Base-by-base conservation (phyloP, 2,888 invertebrate genomes). In the Patella pellucida region DNA sequence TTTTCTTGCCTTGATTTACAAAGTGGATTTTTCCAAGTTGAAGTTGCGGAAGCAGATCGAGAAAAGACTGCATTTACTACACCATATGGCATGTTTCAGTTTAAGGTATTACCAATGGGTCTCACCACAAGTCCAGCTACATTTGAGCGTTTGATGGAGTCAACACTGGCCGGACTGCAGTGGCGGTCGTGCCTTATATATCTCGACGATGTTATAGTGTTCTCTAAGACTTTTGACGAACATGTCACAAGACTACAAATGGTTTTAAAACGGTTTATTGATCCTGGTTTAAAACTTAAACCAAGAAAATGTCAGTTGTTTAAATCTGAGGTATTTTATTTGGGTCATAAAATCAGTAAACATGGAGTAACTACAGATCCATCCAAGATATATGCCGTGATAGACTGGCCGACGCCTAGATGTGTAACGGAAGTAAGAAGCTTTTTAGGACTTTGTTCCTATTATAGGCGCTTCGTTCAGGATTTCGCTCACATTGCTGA, bases 91-190 rank as follows among this genome's bases (percentile, higher is more conserved):
- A 7, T 9, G 31, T 73, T 52, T 51, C 41, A 76, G 67, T 76
- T 41, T 15, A 12, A 31, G 31, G 4, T 31, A 3, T 31, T 31
- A 31, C 4, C 31, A 3, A 31, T 31, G 31, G 31, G 31, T 31
- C 31, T 31, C 31, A 31, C 31, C 4, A 31, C 31, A 31, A 62
- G 2, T 62, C 75, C 76, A 15, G 50, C 15, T 51, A 51, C 62
- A 5, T 76, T 76, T 50, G 67, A 69, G 51, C 41, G 70, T 14
- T 51, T 75, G 27, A 73, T 77, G 75, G 73, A 75, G 16, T 51
- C 15, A 52, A 54, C 56, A n/a, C 69, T 77, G 68, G 14, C 52
- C n/a, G 77, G 69, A 27, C 56, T 75, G 62, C 56, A 75, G 19
- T 51, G 52, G 69, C 27, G 7, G 19, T 68, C 67, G 15, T 19